Conservation (phyloP, 2,888 invertebrate species). For the Tipula confusa region DNA sequence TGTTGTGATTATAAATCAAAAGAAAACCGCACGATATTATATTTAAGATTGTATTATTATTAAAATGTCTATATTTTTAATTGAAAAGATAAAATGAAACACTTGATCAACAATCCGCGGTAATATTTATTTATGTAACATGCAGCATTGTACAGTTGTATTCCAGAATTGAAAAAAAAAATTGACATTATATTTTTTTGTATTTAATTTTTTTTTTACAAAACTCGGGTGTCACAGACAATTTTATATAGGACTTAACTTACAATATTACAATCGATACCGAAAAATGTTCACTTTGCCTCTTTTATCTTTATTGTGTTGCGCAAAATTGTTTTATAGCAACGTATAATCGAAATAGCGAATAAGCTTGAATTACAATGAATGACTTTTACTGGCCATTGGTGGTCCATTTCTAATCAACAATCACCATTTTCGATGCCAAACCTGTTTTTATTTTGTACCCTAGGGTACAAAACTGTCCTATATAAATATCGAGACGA, state of each 20-base stretch:
- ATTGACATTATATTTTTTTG: not conserved
- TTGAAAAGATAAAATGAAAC: not conserved
- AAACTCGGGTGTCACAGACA: not conserved
- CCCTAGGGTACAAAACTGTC: no score
- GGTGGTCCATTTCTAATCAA: no score
- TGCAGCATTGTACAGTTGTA: not conserved
- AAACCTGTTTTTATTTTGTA: no score
- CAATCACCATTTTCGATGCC: no score
- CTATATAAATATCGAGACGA: no score
- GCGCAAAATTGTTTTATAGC: not conserved
- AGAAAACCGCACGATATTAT: not conserved
- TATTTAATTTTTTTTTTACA: not conserved
- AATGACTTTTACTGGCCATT: no score
- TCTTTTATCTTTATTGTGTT: not conserved
- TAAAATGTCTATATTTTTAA: not conserved
- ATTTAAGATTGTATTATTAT: not conserved
- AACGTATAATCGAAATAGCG: no score
- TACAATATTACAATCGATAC: not conserved
- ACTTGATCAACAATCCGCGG: not conserved
- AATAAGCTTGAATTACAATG: no score
- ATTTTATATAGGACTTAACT: not conserved
- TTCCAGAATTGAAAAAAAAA: not conserved
- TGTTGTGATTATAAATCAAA: not conserved
- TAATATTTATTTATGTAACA: not conserved
- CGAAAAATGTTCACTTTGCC: not conserved